Conservation (phyloP, 2,797 vertebrate species). For the Channallabes apus region DNA sequence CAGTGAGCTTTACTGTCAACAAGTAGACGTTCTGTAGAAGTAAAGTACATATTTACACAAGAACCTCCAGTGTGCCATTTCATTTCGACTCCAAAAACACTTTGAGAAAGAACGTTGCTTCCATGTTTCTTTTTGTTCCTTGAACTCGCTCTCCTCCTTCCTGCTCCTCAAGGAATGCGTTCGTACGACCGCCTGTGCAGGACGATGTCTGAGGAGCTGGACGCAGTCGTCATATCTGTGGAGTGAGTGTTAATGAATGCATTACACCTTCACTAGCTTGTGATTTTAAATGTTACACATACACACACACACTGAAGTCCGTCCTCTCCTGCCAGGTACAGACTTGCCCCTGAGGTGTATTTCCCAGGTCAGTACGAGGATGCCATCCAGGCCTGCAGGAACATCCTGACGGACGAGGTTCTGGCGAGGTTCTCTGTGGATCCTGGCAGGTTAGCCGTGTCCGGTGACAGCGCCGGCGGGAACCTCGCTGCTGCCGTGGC, state of each 20-base stretch:
- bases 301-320: not conserved
- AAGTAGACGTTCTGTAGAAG: not conserved
- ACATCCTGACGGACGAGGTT: slow-evolving; percentile 80
- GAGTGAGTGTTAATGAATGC: slow-evolving; percentile 79
- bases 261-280: not conserved
- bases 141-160: not conserved
- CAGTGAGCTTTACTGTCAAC: not conserved
- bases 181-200: slow-evolving; percentile 89
- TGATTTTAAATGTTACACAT: not conserved
- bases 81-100: not conserved
- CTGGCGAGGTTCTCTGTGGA: slow-evolving; percentile 79
- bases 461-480: slow-evolving; percentile 93
- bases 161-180: slow-evolving; percentile 76
- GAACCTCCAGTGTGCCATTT: not conserved
- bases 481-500: slow-evolving; percentile 90
- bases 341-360: slow-evolving; percentile 83
- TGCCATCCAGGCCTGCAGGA: slow-evolving; percentile 77
- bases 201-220: slow-evolving; percentile 85
- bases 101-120: not conserved
- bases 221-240: slow-evolving; percentile 88
- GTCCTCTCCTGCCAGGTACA: slow-evolving; percentile 76
- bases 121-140: no score
- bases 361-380: slow-evolving; percentile 90
- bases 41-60: not conserved
- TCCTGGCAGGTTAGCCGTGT: slow-evolving; percentile 82